phyloP scores from a whole-genome alignment of 2,797 vertebrate species.

The Sandelia bainsii region DNA sequence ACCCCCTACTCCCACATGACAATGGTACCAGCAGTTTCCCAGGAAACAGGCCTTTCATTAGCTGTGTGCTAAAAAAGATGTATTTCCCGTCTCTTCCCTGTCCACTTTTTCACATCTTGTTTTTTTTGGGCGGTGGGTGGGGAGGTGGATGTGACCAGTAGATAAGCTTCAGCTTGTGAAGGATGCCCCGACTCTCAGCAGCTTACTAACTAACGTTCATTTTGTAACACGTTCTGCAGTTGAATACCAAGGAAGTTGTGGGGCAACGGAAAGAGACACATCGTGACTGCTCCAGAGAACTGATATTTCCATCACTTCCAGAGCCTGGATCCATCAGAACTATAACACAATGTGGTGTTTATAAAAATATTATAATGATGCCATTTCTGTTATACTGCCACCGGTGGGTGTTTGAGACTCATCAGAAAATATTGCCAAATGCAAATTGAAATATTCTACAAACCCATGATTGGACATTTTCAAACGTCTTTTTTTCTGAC shows the following conservation, averaged over 20 bases:
- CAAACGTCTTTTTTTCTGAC: too few species aligned
- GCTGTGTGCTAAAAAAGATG: conserved; percentile 86
- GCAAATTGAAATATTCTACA: too few species aligned
- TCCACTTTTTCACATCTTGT: conserved; percentile 46
- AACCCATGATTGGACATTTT: too few species aligned
- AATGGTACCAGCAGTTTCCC: conserved; percentile 82
- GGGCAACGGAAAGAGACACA: conserved; percentile 63
- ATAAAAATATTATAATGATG: too few species aligned
- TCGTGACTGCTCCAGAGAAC: conserved; percentile 33
- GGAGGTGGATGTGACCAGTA: conserved; percentile 2
- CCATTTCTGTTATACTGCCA: too few species aligned
- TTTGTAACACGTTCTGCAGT: conserved; percentile 15
- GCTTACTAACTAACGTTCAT: conserved; percentile 16
- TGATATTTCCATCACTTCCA: conserved; percentile 44
- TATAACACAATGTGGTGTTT: conserved; percentile 1
- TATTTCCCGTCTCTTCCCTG: conserved; percentile 72
- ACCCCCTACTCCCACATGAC: conserved; percentile 70
- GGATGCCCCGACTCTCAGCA: conserved; percentile 30
- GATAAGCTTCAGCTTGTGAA: conserved; percentile 49
- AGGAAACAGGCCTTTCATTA: conserved; percentile 82
- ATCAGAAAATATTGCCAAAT: too few species aligned
- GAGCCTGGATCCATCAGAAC: neutral
- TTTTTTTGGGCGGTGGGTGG: conserved; percentile 30
- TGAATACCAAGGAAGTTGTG: conserved; percentile 70
- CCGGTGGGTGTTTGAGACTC: too few species aligned